phyloP scores from a whole-genome alignment of 2,888 invertebrate genomes.

The Microctonus hyperodae region DNA sequence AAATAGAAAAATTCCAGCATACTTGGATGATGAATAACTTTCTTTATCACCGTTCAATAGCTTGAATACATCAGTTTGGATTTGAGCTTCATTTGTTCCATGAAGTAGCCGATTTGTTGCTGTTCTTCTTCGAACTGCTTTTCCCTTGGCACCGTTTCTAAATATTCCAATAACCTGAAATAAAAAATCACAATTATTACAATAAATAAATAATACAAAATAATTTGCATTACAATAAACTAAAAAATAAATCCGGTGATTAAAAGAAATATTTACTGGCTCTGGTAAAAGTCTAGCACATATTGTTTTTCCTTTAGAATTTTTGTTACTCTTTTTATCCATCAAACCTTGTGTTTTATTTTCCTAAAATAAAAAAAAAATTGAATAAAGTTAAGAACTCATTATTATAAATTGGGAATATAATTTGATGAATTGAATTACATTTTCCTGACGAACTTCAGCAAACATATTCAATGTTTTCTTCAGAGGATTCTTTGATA shows the following conservation, averaged over 20 bases:
- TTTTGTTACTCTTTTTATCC: conserved; percentile 19
- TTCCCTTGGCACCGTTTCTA: conserved; percentile 35
- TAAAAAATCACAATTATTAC: neutral
- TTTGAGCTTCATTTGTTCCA: conserved; percentile 29
- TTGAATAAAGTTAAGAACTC: neutral
- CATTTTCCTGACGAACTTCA: conserved; percentile 35
- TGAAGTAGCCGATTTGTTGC: conserved; percentile 9
- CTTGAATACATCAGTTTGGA: conserved; percentile 34
- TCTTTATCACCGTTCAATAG: conserved; percentile 36
- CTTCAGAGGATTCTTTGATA: conserved; percentile 12
- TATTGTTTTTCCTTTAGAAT: conserved; percentile 29
- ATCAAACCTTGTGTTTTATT: conserved; percentile 19
- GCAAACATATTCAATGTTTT: conserved; percentile 34
- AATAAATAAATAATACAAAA: neutral
- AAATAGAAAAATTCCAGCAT: conserved; percentile 6
- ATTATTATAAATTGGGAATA: neutral
- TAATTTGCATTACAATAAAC: neutral
- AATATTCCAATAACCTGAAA: conserved; percentile 35
- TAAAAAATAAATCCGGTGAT: neutral
- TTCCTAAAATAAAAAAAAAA: conserved; percentile 28
- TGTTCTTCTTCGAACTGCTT: conserved; percentile 26
- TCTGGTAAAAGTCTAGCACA: conserved; percentile 37
- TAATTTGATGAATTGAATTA: conserved; percentile 24
- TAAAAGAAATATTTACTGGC: conserved; percentile 22
- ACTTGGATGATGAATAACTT: conserved; percentile 31